Base-by-base conservation (phyloP, 2,113 vertebrate genomes). In the Monopterus albus region DNA sequence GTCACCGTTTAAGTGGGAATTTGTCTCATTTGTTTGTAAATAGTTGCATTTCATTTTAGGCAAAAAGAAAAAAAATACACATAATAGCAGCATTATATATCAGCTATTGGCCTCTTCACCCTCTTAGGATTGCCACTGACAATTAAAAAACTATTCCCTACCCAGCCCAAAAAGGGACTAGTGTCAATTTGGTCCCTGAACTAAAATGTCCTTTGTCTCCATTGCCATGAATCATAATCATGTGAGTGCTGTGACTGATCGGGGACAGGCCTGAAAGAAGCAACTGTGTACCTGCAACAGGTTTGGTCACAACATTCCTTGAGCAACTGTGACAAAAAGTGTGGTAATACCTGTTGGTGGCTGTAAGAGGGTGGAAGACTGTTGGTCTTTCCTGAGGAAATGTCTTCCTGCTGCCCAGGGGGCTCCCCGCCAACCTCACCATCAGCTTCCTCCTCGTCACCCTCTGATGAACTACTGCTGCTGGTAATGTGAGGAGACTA, bases 381-480 rank as follows among this genome's bases (percentile, higher is more conserved):
- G 82, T 93, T 94, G 36, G 72, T 92, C 55, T 92, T 94, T 47
- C 91, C 94, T 49, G 92, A 66, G 31, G 89, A 82, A 11, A 86
- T 76, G 25, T 93, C 94, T 40, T 92, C 93, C 85, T 93, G 92
- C 33, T 90, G 90, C 63, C 91, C 93, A 0, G 91, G 91, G 13
- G 93, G 92, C 46, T 95, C 94, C 59, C 94, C 92, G 13, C 90
- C 84, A 60, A 93, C 94, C 45, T 95, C 94, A 0, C 93, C 94
- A 10, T 96, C 95, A 0, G 85, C 92, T 80, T 98, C 97, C 73
- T 98, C 98, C 18, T 97, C 96, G 3, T 97, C 98, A 7, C 94
- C 96, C 76, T 98, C 98, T 0, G 97, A 98, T 38, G 96, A 98
- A 50, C 96, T 99, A 74, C 95, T 95, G 72, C 96, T 97, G 79